These are phyloP conservation scores for Eueides isabella DNA, from an alignment of 1,140 invertebrate species.

Conservation along the genomic window DNA sequence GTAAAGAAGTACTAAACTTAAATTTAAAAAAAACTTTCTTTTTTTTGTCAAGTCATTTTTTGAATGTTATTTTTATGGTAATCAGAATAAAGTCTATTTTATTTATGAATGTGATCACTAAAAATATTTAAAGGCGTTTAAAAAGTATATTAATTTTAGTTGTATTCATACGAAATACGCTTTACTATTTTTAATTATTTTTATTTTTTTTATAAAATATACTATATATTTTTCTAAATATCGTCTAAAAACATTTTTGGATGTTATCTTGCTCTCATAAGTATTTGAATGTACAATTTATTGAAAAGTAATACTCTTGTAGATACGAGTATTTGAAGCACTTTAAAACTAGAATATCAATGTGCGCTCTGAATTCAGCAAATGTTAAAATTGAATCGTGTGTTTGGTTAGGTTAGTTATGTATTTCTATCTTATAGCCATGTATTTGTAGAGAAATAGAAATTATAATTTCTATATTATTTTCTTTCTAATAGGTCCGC, in stretches of 20 bases:
- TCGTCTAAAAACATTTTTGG: neutral
- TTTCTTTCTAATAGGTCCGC: too few relatives aligned
- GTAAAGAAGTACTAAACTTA: too few relatives aligned
- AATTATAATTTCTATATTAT: neutral
- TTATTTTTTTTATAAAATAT: neutral
- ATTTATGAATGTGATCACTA: too few relatives aligned
- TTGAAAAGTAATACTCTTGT: neutral
- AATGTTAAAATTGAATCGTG: neutral
- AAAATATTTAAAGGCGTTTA: too few relatives aligned
- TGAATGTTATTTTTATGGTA: too few relatives aligned
- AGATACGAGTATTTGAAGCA: neutral
- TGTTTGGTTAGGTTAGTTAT: neutral
- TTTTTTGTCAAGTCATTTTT: too few relatives aligned
- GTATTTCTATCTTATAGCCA: neutral
- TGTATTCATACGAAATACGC: too few relatives aligned
- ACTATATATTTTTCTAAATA: neutral
- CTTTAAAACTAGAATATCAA: neutral
- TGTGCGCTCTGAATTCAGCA: neutral
- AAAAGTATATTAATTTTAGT: too few relatives aligned
- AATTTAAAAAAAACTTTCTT: too few relatives aligned
- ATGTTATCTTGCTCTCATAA: neutral
- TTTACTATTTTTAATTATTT: neutral
- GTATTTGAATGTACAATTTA: slow-evolving; percentile 7
- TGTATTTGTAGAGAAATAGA: neutral
- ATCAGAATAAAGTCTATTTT: too few relatives aligned